These are phyloP conservation scores for Apeltes quadracus DNA, from an alignment of 2,113 vertebrate species.

Conservation along the genomic window DNA sequence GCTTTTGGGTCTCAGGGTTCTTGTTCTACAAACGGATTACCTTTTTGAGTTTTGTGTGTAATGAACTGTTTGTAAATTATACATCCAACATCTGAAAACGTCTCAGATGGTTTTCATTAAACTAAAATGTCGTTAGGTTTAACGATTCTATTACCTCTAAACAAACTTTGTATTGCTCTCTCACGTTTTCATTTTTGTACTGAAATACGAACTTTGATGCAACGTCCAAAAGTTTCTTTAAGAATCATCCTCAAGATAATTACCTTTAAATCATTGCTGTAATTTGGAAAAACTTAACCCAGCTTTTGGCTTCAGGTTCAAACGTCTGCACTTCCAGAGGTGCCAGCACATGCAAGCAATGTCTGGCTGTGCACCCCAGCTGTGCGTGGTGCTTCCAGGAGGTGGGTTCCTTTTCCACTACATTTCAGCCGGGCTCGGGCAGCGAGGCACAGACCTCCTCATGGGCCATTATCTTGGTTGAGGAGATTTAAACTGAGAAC, in stretches of 20 bases:
- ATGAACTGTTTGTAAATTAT: background rate
- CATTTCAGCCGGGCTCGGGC: conserved; percentile 16
- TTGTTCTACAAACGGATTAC: too few relatives aligned
- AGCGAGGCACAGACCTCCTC: conserved; percentile 27
- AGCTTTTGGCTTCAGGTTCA: conserved; percentile 78
- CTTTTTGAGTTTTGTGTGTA: too few relatives aligned
- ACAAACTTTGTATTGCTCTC: background rate
- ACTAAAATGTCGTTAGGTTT: background rate
- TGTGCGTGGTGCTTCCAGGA: conserved; percentile 93
- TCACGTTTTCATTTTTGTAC: background rate
- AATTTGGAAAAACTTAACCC: background rate
- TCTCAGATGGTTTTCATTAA: background rate
- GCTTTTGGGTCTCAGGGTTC: background rate
- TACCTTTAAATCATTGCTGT: background rate
- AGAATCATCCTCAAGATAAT: background rate
- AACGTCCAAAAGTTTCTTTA: background rate
- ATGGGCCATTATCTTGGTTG: conserved; percentile 1
- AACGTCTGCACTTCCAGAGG: conserved; percentile 93
- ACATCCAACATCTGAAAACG: background rate
- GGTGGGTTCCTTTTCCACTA: conserved; percentile 80
- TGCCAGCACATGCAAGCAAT: conserved; percentile 92
- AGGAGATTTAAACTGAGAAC: background rate
- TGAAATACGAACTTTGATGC: background rate
- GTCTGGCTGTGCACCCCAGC: conserved; percentile 89
- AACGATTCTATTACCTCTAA: background rate